Evolutionary conservation across 2,113 vertebrate species (phyloP), one percentile per base, ranked within the genome.

Genomic region (Lucifuga dentata): DNA sequence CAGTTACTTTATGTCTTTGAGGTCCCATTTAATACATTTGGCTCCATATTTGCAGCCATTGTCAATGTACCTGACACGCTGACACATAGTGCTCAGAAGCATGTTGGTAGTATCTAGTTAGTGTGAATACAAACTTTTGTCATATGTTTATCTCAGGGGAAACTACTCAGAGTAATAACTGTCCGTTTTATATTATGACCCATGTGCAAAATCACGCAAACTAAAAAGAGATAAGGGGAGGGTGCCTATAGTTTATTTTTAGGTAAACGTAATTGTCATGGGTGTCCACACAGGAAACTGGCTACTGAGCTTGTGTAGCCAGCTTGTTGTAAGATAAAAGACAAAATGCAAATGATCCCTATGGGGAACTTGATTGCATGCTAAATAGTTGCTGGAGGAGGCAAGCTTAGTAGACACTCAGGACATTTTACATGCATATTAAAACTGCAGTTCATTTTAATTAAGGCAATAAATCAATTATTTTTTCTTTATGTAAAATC

Each of bases 201-300:
- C 39, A n/a, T 19, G 15, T 61, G 44, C 52, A 68, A 62, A 76
- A n/a, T 51, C 13, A 80, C 84, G 64, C 61, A 78, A 82, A 76
- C 76, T 49, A 36, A 32, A 33, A 12, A 0, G 2, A 40, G 61
- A 72, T 71, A 50, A 59, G 24, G 10, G 46, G 48, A 24, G 24
- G 11, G 19, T 45, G 35, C 33, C 26, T 6, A 11, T 33, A 12
- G 8, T 17, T 20, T 59, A 38, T 19, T 59, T 57, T 60, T 16
- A 40, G 48, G 40, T 12, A 40, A 55, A 52, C 35, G 58, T 41
- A 43, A 50, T 17, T 20, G 12, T 12, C 35, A 1, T 13, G 17
- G 11, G 16, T 17, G 11, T 38, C 50, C 2, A 2, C 1, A 49
- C 38, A 39, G 51, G 63, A 79, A 71, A 63, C 29, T 0, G 8